Evolutionary conservation across 2,113 vertebrate species (phyloP), one percentile per base, ranked within the genome.

Genomic region (Suncus etruscus): DNA sequence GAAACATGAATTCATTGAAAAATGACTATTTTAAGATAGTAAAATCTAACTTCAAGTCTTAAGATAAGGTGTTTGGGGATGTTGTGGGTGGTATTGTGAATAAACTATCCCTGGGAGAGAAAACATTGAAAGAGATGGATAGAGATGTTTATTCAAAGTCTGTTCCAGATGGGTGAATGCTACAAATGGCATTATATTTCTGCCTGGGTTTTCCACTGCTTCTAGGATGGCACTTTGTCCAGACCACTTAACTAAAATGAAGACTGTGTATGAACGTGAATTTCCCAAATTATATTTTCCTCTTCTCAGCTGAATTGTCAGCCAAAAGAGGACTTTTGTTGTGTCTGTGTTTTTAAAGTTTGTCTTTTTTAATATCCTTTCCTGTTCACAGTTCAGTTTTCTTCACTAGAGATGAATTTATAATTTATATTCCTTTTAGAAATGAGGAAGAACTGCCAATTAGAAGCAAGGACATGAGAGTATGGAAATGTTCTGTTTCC

Each of bases 401-500:
- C 68, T 68, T 89, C 51, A 82, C 50, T 0, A 3, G 86, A 90
- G 91, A 83, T 74, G 70, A 87, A 88, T 94, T 95, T 96, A 79
- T 83, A 88, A 93, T 89, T 47, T 45, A 65, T 27, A 85, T 91
- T 87, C 90, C 83, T 74, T 93, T 83, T 81, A 95, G 95, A 89
- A 89, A 87, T 70, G 84, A 50, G 22, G 80, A 85, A 92, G 75
- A 78, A 83, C 83, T 89, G 74, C 92, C 92, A 92, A 91, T 95
- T 94, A 95, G 89, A 88, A 91, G 51, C 74, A 87, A 76, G 50
- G 74, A 87, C 45, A 51, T 54, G 72, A 73, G 39, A 29, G n/a
- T 8, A 65, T n/a, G 70, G 78, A 92, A 88, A 66, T 72, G 54
- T 51, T 92, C 63, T 61, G 74, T 89, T 90, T 92, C 61, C 73